Evolutionary conservation across 2,113 vertebrate genomes (phyloP), one percentile per base, ranked within the genome.

Genomic region (Siniperca chuatsi): DNA sequence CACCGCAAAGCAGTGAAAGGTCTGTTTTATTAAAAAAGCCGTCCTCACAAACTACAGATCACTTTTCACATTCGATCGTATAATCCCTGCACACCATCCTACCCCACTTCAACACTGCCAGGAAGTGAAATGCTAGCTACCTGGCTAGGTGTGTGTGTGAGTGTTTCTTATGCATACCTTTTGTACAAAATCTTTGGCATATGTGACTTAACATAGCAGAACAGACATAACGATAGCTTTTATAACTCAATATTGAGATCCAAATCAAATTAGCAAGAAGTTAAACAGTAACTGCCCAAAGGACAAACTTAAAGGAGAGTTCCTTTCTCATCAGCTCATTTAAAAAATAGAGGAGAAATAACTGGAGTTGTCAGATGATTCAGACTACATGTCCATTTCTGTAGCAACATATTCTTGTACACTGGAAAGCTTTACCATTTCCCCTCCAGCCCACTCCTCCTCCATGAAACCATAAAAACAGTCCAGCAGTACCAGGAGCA

Each of bases 21-120:
- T 87, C 75, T 90, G 93, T 92, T 96, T 95, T 92, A 95, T 93
- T 90, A 60, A 86, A 92, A 92, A 85, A 81, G 86, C 85, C 89
- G 76, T 80, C 93, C 92, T 89, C 78, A 90, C 82, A 91, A 92
- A 67, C 79, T 83, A 40, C 84, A 90, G 92, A 93, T 95, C 93
- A 80, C 90, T 93, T 96, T 94, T 93, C 96, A 93, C 92, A 83
- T 92, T 81, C 0, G 83, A 94, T 93, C 91, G 93, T 93, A 76
- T 92, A 91, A 91, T 93, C 93, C 93, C 87, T 71, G 91, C 90
- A 89, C 88, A 92, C 76, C 84, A 74, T 86, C 91, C 89, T 87
- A 92, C 91, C 88, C 87, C 87, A 82, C 88, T 82, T 86, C 48
- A 74, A 82, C 88, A 61, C 66, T 85, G 92, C 82, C 90, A 91